Evolutionary conservation across 1,140 invertebrate genomes (phyloP), one percentile per base, ranked within the genome.

Genomic region (Pteromalus puparum): DNA sequence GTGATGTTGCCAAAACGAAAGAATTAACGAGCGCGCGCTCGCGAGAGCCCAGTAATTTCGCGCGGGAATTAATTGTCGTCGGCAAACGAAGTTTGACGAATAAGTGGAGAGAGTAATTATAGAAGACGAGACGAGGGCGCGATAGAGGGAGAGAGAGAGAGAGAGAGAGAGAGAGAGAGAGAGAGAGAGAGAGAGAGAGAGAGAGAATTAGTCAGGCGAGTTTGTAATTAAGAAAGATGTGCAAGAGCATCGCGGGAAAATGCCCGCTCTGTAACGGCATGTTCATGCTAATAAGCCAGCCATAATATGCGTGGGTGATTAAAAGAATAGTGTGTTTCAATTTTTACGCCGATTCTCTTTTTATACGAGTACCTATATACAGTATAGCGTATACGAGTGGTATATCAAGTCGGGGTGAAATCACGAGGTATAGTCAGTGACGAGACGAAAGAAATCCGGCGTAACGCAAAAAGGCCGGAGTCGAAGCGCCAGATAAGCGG

Each of bases 171-270:
- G 34, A 83, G 42, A 3, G 53, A 21, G 48, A 18, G 18, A 61
- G 53, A 15, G 42, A 3, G 53, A 21, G 48, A 18, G 18, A 61
- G 53, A 15, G 46, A 48, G 30, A 5, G n/a, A 38, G 7, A n/a
- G 48, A 73, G 72, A 26, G 34, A 83, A 77, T 83, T 77, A 70
- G 74, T 70, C 74, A 53, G 42, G 18, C 67, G 65, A 83, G 26
- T 77, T 83, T 82, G 61, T 76, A 76, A 82, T 82, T 76, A 65
- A 76, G 53, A 82, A 82, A 76, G 53, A 82, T 67, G 72, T 9
- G 68, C 79, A 0, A 7, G 34, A 74, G 34, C 72, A 74, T 38
- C 72, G n/a, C 24, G 15, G 38, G 13, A 21, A 73, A 73, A 72
- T 72, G 30, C 72, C 34, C 3, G 72, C 72, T 5, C 30, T 38